Evolutionary conservation across 2,797 vertebrate genomes (phyloP), one percentile per base, ranked within the genome.

Genomic region (Champsocephalus gunnari): DNA sequence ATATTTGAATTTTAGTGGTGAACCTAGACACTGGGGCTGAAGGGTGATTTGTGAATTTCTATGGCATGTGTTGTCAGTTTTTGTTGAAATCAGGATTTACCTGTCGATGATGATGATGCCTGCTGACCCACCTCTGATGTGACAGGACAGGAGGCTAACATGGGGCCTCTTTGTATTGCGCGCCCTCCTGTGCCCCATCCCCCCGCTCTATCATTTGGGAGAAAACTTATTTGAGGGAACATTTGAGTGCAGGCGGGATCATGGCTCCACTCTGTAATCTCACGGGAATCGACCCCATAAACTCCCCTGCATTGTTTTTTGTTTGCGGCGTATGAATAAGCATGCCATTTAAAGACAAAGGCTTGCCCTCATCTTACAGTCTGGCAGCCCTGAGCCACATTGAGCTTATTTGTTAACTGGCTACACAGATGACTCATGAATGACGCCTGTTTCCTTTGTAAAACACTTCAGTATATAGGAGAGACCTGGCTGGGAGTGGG

Each of bases 111-210:
- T 19, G 53, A 16, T 5, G 49, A 17, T 1, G 9, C 41, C 55
- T 54, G 12, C 16, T n/a, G 43, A 43, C 48, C 66, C 72, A 50
- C 67, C 55, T 79, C 71, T 69, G 38, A 61, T 48, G 49, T 79
- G 82, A 87, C 83, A 84, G 75, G 82, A 87, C 81, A 84, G 75
- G 70, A 68, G 69, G 14, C 24, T 55, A 7, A 19, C 65, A 51
- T 72, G 55, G 48, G 79, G 48, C 71, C 73, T 77, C 82, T 69
- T 81, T 85, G 85, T 86, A 63, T 66, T 61, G 47, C 44, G 47
- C 60, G 45, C 47, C 62, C 69, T 38, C 24, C 19, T 9, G 17
- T 1, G 16, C 68, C 21, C 71, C 70, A 0, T 32, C 62, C 50
- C 64, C 43, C 68, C 55, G 38, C 64, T 68, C 71, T 65, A 48